These are phyloP conservation scores for Spizaetus ornatus DNA, from an alignment of 2,113 vertebrate species.

Conservation along the genomic window DNA sequence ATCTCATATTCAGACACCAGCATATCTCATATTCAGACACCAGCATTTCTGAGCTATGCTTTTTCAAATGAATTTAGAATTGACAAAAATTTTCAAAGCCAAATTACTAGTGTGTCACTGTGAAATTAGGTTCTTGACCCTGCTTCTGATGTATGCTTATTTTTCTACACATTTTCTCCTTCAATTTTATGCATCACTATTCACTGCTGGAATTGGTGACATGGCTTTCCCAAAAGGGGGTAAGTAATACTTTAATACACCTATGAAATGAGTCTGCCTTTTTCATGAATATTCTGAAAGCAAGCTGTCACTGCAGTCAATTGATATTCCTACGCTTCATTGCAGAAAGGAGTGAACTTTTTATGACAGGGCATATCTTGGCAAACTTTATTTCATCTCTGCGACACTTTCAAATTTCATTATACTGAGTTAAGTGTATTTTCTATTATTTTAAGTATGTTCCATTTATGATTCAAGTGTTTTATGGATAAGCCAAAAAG, in stretches of 20 bases:
- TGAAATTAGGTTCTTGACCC: constrained; percentile 99
- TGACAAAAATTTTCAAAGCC: constrained; percentile 98
- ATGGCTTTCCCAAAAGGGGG: constrained; percentile 88
- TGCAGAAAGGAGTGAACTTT: constrained; percentile 70
- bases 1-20: constrained; percentile 86
- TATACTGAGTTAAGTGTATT: constrained; percentile 46
- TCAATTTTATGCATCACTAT: constrained; percentile 95
- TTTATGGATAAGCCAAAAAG: constrained; percentile 43
- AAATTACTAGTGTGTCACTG: constrained; percentile 98
- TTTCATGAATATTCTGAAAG: constrained; percentile 96
- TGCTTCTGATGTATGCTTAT: constrained; percentile 97
- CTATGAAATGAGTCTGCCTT: constrained; percentile 90
- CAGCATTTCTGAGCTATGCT: constrained; percentile 83
- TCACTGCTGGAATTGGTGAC: constrained; percentile 83
- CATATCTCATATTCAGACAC: constrained; percentile 89
- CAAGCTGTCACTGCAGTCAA: constrained; percentile 88
- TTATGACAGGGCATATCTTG: constrained; percentile 65
- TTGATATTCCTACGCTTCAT: constrained; percentile 82
- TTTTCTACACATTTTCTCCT: constrained; percentile 94
- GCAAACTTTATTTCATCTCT: constrained; percentile 74
- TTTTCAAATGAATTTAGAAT: constrained; percentile 95
- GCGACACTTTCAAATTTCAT: constrained; percentile 56
- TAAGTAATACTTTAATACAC: constrained; percentile 96
- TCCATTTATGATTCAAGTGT: constrained; percentile 22
- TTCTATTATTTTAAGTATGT: constrained; percentile 72